Conservation (phyloP, 2,113 vertebrate genomes). For the Myrmecophaga tridactyla region DNA sequence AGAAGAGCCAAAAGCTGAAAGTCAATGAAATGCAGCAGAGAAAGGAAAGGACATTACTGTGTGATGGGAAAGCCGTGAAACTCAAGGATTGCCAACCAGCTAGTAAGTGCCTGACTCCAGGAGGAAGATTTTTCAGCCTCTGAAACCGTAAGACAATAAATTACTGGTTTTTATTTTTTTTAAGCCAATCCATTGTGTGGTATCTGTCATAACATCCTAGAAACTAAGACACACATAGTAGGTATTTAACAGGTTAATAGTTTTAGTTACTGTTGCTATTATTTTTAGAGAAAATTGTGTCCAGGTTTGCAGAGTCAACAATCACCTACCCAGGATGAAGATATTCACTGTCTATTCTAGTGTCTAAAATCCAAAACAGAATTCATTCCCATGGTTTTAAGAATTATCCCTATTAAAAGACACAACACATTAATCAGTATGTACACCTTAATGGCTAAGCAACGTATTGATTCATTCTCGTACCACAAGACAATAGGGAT, state of each 20-base stretch:
- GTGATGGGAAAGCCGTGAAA: too few species aligned
- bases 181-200: too few species aligned
- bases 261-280: background rate
- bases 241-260: background rate
- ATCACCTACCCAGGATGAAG: background rate
- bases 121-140: too few species aligned
- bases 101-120: too few species aligned
- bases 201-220: too few species aligned
- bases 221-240: background rate
- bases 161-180: too few species aligned
- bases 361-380: constrained; percentile 33
- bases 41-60: too few species aligned
- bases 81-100: too few species aligned
- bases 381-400: background rate
- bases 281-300: background rate
- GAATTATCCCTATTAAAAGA: background rate
- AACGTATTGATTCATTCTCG: background rate
- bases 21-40: too few species aligned
- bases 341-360: background rate
- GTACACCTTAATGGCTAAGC: background rate
- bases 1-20: too few species aligned
- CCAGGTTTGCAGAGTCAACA: background rate
- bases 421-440: background rate
- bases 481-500: background rate
- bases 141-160: too few species aligned